Evolutionary conservation across 1,140 invertebrate species (phyloP), one percentile per base, ranked within the genome.

Genomic region (Drosophila yakuba): DNA sequence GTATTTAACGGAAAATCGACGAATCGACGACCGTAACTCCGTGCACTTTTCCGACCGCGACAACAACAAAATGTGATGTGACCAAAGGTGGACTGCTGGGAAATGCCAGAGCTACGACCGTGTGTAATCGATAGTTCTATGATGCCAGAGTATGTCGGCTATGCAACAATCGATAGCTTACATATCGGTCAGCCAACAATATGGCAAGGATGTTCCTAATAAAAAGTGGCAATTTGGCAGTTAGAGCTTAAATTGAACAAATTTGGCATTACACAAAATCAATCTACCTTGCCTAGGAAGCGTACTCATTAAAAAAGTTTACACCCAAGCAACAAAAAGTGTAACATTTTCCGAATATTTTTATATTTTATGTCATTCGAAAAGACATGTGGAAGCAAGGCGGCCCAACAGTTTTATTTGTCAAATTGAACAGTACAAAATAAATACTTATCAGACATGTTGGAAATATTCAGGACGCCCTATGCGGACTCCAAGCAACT

Each of bases 31-130:
- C 43, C 43, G 56, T 35, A 48, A n/a, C 35, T 38, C 62, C 66
- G 41, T 69, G 62, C 66, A 68, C 48, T 69, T 69, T 68, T 61
- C 61, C 56, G 56, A 63, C 39, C 25, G 60, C 56, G 60, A 23
- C 59, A 39, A 62, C 57, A 62, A 62, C 35, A 63, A 51, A 23
- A 28, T 51, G 48, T 51, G 48, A 51, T 51, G 28, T 35, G 28
- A 51, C 48, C 48, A 8, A 4, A 51, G 47, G 3, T 4, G 23
- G 47, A 14, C 28, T 0, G 1, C 10, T n/a, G 2, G 0, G 32
- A 48, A 15, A 32, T n/a, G 14, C 8, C 7, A 10, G 4, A 15
- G 25, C 7, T 6, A 10, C 11, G 1, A 12, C 45, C 20, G 23
- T 47, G 20, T 1, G 12, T 25, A 14, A 12, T 23, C 12, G 23